Base-by-base conservation (phyloP, 2,113 vertebrate species). In the Columba livia region DNA sequence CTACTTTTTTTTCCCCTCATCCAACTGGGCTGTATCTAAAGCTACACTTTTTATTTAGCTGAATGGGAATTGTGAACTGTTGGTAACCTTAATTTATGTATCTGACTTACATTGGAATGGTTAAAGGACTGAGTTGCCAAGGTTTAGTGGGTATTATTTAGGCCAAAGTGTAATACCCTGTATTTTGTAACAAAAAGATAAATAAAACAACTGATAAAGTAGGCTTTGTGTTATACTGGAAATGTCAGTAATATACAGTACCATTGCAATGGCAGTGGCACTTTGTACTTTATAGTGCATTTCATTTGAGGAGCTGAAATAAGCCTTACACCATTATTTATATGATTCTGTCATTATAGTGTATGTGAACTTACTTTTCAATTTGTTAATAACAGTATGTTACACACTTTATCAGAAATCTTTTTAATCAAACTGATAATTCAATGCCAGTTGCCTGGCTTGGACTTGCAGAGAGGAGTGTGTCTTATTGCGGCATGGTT, bases 321-420 rank as follows among this genome's bases (percentile, higher is more conserved):
- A 48, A 89, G 15, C 64, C 85, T 61, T 87, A 26, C 29, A 15
- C 47, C 18, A 51, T 88, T 92, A 81, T 65, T 79, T 61, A 83
- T 89, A 38, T 69, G 93, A 65, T 88, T 89, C 29, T 34, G 62
- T 83, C 28, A 23, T 69, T 92, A 74, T 79, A 51, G 7, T 54
- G 53, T 91, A 66, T 71, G 53, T 92, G 74, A 96, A 91, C 64
- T 89, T 95, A 84, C 5, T 90, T 96, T 94, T 84, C 36, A 85
- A 34, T 90, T 87, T 94, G 67, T 91, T 97, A 85, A 97, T 97
- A 95, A 83, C 71, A 51, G 85, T 90, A 58, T 78, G 60, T 90
- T 94, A 81, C 31, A 79, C 56, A 18, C 73, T 47, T 94, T 94
- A 47, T 72, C 77, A 79, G 90, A 96, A 95, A 84, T 51, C 71